A percentile compares a stretch with the other conserved stretches of the same genome.
Conservation (phyloP, 2,888 invertebrate genomes). For the Agonopterix alstromeriana region DNA sequence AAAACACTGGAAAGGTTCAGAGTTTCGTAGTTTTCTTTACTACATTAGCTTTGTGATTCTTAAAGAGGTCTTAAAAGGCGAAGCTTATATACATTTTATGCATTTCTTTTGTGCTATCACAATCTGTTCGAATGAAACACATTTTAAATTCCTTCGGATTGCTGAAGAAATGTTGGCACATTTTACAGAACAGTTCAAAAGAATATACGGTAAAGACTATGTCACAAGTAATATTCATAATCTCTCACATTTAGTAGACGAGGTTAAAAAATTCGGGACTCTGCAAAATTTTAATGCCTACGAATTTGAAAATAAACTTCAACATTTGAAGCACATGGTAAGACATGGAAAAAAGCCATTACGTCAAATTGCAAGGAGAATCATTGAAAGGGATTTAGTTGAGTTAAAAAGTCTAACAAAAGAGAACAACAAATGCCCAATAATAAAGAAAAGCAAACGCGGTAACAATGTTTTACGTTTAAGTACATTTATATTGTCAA, state of each 20-base stretch:
- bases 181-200: conserved; percentile 11
- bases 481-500: conserved; percentile 1
- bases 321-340: not conserved
- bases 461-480: not conserved
- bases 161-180: conserved; percentile 11
- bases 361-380: not conserved
- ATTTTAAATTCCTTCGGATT: conserved; percentile 7
- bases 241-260: conserved; percentile 6
- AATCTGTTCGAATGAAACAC: conserved; percentile 3
- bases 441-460: not conserved
- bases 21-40: conserved; percentile 12
- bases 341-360: not conserved
- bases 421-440: not conserved
- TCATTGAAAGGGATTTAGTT: not conserved
- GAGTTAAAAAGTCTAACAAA: not conserved
- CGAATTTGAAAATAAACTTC: conserved; percentile 3
- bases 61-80: conserved; percentile 1
- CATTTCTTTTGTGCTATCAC: conserved; percentile 1
- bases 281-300: conserved; percentile 4
- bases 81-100: conserved; percentile 1
- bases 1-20: conserved; percentile 13
- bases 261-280: conserved; percentile 2
- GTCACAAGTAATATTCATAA: conserved; percentile 13
- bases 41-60: conserved; percentile 7
- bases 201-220: conserved; percentile 8